Conservation (phyloP, 2,113 vertebrate species). For the Microcebus tavaratra region DNA sequence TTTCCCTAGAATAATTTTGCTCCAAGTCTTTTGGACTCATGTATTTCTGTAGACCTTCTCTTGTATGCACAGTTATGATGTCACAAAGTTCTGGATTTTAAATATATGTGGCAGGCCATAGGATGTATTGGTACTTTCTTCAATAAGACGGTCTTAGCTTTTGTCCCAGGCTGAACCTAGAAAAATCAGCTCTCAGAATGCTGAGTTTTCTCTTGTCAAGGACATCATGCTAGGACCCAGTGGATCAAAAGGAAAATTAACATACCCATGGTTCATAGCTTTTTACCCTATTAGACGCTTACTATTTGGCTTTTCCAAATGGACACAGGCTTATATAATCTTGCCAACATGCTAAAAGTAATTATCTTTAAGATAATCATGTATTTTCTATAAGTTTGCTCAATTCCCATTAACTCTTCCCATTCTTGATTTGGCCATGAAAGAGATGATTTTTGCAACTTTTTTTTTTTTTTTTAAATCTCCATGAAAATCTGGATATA, state of each 20-base stretch:
- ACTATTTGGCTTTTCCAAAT: not conserved
- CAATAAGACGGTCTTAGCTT: not conserved
- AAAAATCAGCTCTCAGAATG: not conserved
- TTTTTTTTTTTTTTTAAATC: not conserved
- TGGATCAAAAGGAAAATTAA: not conserved
- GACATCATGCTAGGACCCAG: not conserved
- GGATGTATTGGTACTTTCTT: not conserved
- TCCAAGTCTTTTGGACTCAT: not conserved
- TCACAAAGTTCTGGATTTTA: slow-evolving; percentile 25
- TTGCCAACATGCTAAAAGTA: not conserved
- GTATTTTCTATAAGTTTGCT: not conserved
- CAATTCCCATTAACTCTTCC: not conserved
- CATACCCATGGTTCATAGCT: not conserved
- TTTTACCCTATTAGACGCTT: not conserved
- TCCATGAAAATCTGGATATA: not conserved
- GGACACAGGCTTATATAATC: not conserved
- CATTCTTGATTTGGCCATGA: not conserved
- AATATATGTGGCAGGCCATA: not conserved
- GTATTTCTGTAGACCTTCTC: not conserved
- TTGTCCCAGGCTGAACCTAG: not conserved
- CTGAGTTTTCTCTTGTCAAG: not conserved
- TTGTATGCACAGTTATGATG: not conserved
- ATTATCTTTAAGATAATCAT: not conserved
- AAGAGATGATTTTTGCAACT: not conserved
- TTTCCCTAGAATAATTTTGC: slow-evolving; percentile 13